A percentile compares a stretch with the other conserved stretches of the same genome.
Evolutionary conservation across 2,888 invertebrate species (phyloP).

Genomic region (Alloscopus bannaensis): DNA sequence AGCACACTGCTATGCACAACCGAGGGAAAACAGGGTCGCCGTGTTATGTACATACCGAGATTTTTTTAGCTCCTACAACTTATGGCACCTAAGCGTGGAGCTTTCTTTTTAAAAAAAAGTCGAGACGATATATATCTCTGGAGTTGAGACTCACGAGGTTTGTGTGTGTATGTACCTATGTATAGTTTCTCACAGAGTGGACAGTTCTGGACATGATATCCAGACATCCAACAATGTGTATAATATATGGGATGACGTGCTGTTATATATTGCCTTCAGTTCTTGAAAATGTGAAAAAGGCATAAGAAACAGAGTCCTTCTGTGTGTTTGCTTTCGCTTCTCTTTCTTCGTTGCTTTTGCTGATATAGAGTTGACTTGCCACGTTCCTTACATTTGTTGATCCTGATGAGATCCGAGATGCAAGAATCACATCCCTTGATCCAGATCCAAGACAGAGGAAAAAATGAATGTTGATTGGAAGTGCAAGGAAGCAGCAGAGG

Average conservation of each 20-base stretch:
- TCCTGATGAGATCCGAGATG: conserved; percentile 64
- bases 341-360: conserved; percentile 6
- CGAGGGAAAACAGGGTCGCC: no score
- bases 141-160: no score
- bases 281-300: conserved; percentile 55
- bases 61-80: no score
- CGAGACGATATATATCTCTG: no score
- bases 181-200: no score
- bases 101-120: no score
- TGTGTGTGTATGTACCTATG: no score
- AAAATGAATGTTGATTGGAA: conserved; percentile 66
- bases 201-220: conserved; percentile 60
- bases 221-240: conserved; percentile 64
- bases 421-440: conserved; percentile 64
- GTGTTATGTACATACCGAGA: no score
- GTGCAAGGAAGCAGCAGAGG: conserved; percentile 64
- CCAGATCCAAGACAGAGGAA: conserved; percentile 63
- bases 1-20: conserved; percentile 39
- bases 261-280: conserved; percentile 64
- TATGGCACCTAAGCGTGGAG: no score
- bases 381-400: conserved; percentile 48
- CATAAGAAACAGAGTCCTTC: conserved; percentile 28
- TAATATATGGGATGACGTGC: conserved; percentile 65
- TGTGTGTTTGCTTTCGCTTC: neutral
- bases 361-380: neutral